Evolutionary conservation across 2,888 invertebrate genomes (phyloP), one percentile per base, ranked within the genome.

Genomic region (Heteropelma amictum): DNA sequence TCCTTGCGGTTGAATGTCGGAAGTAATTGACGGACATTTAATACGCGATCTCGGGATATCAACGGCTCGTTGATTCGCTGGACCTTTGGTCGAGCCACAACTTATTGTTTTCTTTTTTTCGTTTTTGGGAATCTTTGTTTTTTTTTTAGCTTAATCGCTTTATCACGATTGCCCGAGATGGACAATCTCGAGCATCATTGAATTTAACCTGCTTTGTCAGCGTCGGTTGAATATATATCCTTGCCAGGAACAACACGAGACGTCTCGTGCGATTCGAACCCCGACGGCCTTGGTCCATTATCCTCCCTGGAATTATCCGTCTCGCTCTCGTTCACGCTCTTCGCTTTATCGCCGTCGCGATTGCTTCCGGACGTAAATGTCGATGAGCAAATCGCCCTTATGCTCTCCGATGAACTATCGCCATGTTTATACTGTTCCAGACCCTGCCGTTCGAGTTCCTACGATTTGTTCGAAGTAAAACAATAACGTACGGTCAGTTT

Each of bases 381-480:
- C 12, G 72, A 35, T 14, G 76, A 72, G 33, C 64, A 70, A 1
- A 68, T 61, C 4, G 68, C 47, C 17, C 64, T 65, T 2, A 79
- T 70, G 21, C 79, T 79, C 23, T 81, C 81, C 8, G 78, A 78
- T 0, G 71, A 64, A 35, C 73, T 81, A 3, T 79, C 83, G 6
- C 80, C 73, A 60, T 79, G 81, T 69, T 76, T 81, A 51, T 88
- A 88, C 64, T 88, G 88, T 72, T 88, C 88, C 78, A 86, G 64
- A 1, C 88, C 88, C 38, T 88, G 87, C 1, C 84, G 84, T 26
- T 88, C 88, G 7, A 88, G 82, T 76, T 88, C 87, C 88, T 88
- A 40, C 7, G 17, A n/a, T 12, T 28, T 12, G 33, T 12, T 26
- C 23, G 40, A 26, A 40, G n/a, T 35, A 49, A 58, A 23, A 3